A percentile compares a stretch with the other conserved stretches of the same genome.
Conservation (phyloP, 2,113 vertebrate species). For the Zosterops japonicus region DNA sequence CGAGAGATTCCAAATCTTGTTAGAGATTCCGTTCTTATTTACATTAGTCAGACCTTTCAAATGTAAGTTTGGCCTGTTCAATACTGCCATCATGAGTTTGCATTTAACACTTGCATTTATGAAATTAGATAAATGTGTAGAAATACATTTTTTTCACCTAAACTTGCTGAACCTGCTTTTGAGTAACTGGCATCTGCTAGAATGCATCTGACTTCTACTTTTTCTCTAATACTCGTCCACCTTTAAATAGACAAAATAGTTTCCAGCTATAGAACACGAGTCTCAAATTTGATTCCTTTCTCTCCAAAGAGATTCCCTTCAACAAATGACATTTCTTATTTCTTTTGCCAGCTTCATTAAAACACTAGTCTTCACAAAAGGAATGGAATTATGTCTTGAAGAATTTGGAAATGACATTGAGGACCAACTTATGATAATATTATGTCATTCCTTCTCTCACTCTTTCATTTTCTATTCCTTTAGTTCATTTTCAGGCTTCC, state of each 20-base stretch:
- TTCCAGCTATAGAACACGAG: not conserved
- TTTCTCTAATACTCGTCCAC: not conserved
- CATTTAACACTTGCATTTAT: not conserved
- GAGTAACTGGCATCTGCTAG: not conserved
- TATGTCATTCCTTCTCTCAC: not conserved
- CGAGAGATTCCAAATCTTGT: not conserved
- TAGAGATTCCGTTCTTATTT: not conserved
- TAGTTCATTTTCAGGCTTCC: not conserved
- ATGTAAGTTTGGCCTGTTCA: not conserved
- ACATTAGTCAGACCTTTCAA: not conserved
- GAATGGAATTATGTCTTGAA: not conserved
- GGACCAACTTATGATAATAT: not conserved
- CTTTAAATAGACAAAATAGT: not conserved
- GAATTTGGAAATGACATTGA: not conserved
- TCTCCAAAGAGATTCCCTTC: not conserved
- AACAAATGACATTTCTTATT: not conserved
- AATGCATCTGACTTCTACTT: not conserved
- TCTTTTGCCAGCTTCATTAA: not conserved
- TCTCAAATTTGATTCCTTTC: not conserved
- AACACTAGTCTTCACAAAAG: not conserved
- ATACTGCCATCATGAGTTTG: not conserved
- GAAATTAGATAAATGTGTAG: not conserved
- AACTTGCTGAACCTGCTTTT: not conserved
- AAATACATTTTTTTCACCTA: not conserved
- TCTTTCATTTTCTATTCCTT: not conserved